Percentiles rank a stretch among this genome's conserved stretches.
These are phyloP conservation scores for Percopsis transmontana DNA, from an alignment of 2,113 vertebrate species.

Conservation along the genomic window DNA sequence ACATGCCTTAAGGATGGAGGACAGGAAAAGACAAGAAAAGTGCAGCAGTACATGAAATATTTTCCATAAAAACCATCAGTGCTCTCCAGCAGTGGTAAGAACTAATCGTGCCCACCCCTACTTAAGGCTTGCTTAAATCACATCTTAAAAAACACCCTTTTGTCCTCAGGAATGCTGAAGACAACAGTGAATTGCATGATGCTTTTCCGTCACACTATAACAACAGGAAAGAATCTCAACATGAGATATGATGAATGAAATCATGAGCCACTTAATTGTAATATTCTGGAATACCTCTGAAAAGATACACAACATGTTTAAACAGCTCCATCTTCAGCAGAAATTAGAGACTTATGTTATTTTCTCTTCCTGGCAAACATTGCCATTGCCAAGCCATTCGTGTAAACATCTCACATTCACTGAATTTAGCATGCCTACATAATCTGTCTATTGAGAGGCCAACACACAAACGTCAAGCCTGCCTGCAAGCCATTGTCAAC, in stretches of 20 bases:
- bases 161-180: neutral
- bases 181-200: neutral
- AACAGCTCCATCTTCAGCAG: neutral
- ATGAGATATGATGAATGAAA: neutral
- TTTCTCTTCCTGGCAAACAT: neutral
- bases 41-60: neutral
- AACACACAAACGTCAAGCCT: slow-evolving; percentile 11
- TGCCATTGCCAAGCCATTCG: slow-evolving; percentile 8
- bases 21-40: neutral
- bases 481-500: slow-evolving; percentile 25
- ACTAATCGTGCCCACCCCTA: too few relatives aligned
- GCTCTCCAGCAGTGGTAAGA: too few relatives aligned
- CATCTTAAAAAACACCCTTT: too few relatives aligned
- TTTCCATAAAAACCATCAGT: too few relatives aligned
- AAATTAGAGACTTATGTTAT: neutral
- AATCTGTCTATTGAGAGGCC: slow-evolving; percentile 12
- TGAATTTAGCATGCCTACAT: slow-evolving; percentile 12
- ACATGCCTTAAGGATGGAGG: slow-evolving; percentile 4
- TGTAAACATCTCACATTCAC: slow-evolving; percentile 28
- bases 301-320: neutral
- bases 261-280: neutral
- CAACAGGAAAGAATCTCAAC: neutral
- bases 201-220: neutral
- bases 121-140: too few relatives aligned
- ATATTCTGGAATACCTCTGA: neutral